These are phyloP conservation scores for Cydia fagiglandana DNA, from an alignment of 1,140 invertebrate species.

Conservation along the genomic window DNA sequence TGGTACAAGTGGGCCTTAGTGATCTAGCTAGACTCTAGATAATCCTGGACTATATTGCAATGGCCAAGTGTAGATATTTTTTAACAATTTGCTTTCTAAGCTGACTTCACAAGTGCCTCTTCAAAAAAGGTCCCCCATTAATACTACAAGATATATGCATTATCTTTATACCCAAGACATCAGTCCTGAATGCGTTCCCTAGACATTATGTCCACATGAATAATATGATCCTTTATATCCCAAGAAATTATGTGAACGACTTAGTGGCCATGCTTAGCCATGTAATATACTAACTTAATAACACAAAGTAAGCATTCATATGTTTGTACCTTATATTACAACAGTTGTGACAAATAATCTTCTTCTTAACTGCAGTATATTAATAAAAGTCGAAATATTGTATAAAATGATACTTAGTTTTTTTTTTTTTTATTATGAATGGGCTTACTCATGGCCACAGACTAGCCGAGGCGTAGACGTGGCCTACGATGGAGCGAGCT, in stretches of 20 bases:
- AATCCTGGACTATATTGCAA: no score
- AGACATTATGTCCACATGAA: conserved; percentile 5
- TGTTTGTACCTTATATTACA: neutral
- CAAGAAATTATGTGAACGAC: conserved; percentile 6
- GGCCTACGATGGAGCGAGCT: no score
- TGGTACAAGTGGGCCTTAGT: no score
- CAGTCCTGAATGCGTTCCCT: neutral
- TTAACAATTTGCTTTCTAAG: no score
- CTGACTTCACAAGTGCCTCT: neutral
- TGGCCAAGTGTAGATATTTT: no score
- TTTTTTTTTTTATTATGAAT: no score
- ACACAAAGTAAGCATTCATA: neutral
- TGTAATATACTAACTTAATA: neutral
- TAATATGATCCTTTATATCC: conserved; percentile 19
- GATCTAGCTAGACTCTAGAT: no score
- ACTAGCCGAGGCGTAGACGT: no score
- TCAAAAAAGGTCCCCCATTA: neutral
- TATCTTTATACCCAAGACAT: neutral
- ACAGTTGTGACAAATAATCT: neutral
- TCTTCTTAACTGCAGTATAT: no score
- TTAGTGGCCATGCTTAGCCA: neutral
- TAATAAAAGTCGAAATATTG: no score
- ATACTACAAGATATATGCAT: neutral
- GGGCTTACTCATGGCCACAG: no score
- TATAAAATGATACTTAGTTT: no score